Evolutionary conservation across 2,113 vertebrate species (phyloP), one percentile per base, ranked within the genome.

Genomic region (Atractosteus spatula): DNA sequence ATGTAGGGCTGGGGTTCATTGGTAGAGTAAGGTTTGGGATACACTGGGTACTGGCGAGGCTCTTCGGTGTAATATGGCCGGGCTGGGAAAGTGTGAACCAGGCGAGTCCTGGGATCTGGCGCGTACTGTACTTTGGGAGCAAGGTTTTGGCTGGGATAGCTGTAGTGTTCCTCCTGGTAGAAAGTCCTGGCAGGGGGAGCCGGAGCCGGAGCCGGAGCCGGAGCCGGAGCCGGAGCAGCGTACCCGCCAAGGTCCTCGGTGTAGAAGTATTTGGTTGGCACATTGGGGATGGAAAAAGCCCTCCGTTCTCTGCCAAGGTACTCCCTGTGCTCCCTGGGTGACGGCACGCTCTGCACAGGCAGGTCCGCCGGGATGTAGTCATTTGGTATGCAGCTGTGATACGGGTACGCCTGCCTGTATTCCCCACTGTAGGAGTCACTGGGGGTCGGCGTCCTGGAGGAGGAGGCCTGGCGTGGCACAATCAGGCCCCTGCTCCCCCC

Each of bases 251-350:
- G 78, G 62, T 97, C 95, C 68, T 97, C 96, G 0, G 94, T 88
- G 0, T 96, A 97, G 85, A 95, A 97, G 76, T 95, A 96, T 54
- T 96, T 96, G 29, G 94, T 91, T 0, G 96, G 96, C 77, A 94
- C 91, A 0, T 92, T 86, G 0, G 95, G 82, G n/a, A 92, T 88
- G 0, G 92, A 79, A 76, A 94, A 95, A 55, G 93, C 89, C 85
- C 92, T 87, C 61, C 91, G 90, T 63, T 95, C 93, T 56, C 93
- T 88, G 55, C 89, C 93, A 0, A 89, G 77, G 63, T 91, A 92
- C 68, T 95, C 92, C 79, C 86, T 75, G 70, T 87, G 84, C 62
- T 87, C 76, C 66, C 92, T 89, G 0, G 92, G 91, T 57, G 92
- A 94, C 0, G 88, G 89, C 75, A 93, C 86, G 0, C 88, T 90